phyloP scores from a whole-genome alignment of 2,888 invertebrate species.

The Sarcophaga rosellei region DNA sequence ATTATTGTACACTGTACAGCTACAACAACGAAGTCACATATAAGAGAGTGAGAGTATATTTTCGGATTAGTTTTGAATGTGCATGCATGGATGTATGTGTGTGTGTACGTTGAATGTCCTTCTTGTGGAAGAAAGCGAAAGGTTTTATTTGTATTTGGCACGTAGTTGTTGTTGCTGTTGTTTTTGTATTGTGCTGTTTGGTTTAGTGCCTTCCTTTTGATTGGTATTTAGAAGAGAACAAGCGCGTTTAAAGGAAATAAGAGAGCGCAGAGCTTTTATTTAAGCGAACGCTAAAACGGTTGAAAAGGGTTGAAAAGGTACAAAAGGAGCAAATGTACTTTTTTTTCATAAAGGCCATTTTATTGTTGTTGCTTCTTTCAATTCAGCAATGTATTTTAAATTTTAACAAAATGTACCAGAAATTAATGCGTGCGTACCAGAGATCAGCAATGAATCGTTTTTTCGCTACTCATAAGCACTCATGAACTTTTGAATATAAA shows the following conservation, averaged over 20 bases:
- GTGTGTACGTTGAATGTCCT: slow-evolving; percentile 22
- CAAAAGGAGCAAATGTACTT: not conserved
- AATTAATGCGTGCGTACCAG: no score
- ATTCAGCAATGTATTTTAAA: no score
- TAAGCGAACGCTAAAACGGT: not conserved
- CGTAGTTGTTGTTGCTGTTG: slow-evolving; percentile 39
- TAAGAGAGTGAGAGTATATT: slow-evolving; percentile 2
- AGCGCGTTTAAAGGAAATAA: not conserved
- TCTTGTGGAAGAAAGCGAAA: slow-evolving; percentile 64
- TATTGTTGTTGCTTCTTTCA: no score
- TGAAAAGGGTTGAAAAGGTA: not conserved
- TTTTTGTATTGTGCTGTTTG: slow-evolving; percentile 30
- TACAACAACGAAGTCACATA: slow-evolving; percentile 15
- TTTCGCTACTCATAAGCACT: no score
- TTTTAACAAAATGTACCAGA: no score
- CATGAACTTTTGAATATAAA: no score
- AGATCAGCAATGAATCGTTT: no score
- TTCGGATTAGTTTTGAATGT: not conserved
- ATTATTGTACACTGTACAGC: slow-evolving; percentile 4
- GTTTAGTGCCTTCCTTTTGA: slow-evolving; percentile 55
- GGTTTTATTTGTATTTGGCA: slow-evolving; percentile 38
- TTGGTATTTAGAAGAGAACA: slow-evolving; percentile 33
- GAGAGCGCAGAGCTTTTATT: slow-evolving; percentile 44
- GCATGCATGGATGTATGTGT: not conserved
- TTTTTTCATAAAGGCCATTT: not conserved